Conservation (phyloP, 2,797 vertebrate species). For the Semaprochilodus insignis region DNA sequence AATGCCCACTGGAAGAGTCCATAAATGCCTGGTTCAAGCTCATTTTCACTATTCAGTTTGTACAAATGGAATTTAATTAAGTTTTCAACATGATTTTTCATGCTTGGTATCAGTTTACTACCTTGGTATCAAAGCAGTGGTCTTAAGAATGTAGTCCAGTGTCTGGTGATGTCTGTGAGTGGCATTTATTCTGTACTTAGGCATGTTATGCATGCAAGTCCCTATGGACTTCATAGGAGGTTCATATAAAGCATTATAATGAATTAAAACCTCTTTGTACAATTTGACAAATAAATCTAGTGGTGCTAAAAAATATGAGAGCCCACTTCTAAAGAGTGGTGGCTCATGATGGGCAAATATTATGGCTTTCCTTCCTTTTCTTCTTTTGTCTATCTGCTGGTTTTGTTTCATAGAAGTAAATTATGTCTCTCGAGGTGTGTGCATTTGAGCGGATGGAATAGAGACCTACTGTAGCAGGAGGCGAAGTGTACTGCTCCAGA, state of each 20-base stretch:
- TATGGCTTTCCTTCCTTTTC: conserved; percentile 27
- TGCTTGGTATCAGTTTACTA: too few relatives aligned
- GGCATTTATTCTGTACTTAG: too few relatives aligned
- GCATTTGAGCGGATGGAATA: conserved; percentile 47
- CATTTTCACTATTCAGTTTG: too few relatives aligned
- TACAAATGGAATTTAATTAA: too few relatives aligned
- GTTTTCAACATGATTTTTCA: too few relatives aligned
- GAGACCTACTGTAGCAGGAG: conserved; percentile 53
- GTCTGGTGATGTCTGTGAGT: too few relatives aligned
- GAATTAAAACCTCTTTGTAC: background rate
- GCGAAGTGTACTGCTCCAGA: conserved; percentile 43
- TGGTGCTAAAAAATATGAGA: background rate
- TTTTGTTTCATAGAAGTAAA: conserved; percentile 70
- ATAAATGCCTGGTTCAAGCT: too few relatives aligned
- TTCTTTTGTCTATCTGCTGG: conserved; percentile 44
- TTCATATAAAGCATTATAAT: background rate
- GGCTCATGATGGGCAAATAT: conserved; percentile 26
- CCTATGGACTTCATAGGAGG: background rate
- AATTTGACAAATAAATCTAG: background rate
- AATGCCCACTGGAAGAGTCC: too few relatives aligned
- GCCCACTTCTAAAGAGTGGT: background rate
- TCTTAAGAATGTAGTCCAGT: too few relatives aligned
- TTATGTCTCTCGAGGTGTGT: conserved; percentile 69
- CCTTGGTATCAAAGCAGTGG: too few relatives aligned
- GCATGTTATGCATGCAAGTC: background rate